These are phyloP conservation scores for Salarias fasciatus DNA, from an alignment of 2,797 vertebrate species.

Conservation along the genomic window DNA sequence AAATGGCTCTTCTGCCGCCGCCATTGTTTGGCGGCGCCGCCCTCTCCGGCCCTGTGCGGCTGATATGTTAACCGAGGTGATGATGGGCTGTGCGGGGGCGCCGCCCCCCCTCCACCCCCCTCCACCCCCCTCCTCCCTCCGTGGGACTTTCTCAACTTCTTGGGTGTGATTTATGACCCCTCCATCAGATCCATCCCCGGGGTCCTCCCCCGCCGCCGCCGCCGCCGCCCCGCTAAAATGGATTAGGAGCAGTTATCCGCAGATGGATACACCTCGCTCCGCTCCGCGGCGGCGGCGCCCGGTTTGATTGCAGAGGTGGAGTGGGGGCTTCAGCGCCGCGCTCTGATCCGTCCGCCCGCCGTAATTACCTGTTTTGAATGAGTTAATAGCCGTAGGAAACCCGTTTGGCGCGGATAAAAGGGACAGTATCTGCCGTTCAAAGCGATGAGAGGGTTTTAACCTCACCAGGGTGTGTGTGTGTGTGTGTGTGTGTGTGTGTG, in stretches of 20 bases:
- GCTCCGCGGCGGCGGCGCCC: constrained; percentile 38
- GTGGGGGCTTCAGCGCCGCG: constrained; percentile 59
- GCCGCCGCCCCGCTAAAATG: constrained; percentile 74
- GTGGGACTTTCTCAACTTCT: constrained; percentile 74
- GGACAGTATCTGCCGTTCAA: constrained; percentile 74
- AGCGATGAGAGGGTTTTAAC: constrained; percentile 74
- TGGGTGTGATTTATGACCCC: constrained; percentile 76
- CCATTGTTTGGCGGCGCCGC: constrained; percentile 53
- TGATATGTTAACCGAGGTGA: constrained; percentile 76
- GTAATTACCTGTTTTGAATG: constrained; percentile 82
- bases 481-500: constrained; percentile 58
- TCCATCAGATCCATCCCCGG: constrained; percentile 72
- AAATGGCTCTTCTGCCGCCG: constrained; percentile 55
- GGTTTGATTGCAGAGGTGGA: constrained; percentile 75
- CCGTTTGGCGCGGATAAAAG: constrained; percentile 75
- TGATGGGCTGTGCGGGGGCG: constrained; percentile 67
- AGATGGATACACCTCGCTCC: constrained; percentile 79
- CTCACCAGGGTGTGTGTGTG: constrained; percentile 53
- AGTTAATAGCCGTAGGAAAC: constrained; percentile 78
- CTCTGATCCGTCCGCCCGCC: constrained; percentile 67
- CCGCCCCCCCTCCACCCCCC: constrained; percentile 9
- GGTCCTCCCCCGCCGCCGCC: constrained; percentile 58
- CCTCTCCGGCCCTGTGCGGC: constrained; percentile 54
- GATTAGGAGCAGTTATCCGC: constrained; percentile 81
- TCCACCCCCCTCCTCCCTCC: constrained; percentile 41